Base-by-base conservation (phyloP, 2,888 invertebrate genomes). In the Arrhopalites spinosus region DNA sequence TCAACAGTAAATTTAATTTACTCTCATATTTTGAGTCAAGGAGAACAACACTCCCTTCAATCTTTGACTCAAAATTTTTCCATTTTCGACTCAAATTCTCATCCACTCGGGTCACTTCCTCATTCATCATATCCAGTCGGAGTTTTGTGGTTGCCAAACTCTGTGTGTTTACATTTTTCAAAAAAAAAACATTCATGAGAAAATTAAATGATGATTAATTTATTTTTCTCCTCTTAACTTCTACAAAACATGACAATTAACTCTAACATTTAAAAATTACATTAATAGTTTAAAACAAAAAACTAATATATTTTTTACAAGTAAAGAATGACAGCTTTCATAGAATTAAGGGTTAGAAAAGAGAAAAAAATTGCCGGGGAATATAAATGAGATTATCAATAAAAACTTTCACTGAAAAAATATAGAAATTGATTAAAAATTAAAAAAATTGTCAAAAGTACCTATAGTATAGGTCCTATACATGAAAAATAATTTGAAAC, bases 11-110 rank as follows among this genome's bases (percentile, higher is more conserved):
- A 53, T 76, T 81, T 36, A 81, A 74, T 66, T 81, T 82, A 7
- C 77, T 72, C 36, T 82, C 83, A 27, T 82, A 66, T 43, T 82
- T 82, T 0, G 79, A 45, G 45, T 83, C 83, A 1, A 81, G 64
- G 15, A 74, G 73, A 11, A 56, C 69, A 20, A 81, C 75, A 0
- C 80, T 27, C 8, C 59, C 61, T 61, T 83, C 81, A 50, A 83
- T 79, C 61, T 81, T 79, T 15, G 74, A 77, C 64, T 83, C 83
- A 73, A 81, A 75, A 23, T 76, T 79, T 50, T 82, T 82, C 80
- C 79, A 82, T 47, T 81, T 81, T 13, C 83, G 63, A 11, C 76
- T 77, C 17, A 83, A 67, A 43, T 80, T 79, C 72, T 81, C 81
- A 56, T 82, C 81, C 45, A 83, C 77, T 45, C 80, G 77, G 61